Conservation (phyloP, 2,113 vertebrate genomes). For the Noctilio leporinus region DNA sequence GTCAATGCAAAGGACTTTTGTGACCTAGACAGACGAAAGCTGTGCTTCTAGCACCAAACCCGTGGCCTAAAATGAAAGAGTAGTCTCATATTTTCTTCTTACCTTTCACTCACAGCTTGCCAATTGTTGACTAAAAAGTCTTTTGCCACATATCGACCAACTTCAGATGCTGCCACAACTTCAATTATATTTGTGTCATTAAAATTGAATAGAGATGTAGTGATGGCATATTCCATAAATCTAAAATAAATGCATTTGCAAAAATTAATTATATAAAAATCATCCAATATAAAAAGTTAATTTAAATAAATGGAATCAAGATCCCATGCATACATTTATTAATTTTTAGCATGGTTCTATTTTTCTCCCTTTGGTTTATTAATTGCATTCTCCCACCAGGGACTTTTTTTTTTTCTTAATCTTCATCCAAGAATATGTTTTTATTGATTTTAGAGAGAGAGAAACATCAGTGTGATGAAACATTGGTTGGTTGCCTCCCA, state of each 20-base stretch:
- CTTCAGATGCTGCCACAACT: slow-evolving; percentile 65
- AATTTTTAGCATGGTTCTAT: neutral
- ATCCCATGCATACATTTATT: neutral
- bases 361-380: neutral
- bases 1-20: neutral
- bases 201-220: slow-evolving; percentile 6
- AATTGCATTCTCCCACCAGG: neutral
- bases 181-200: slow-evolving; percentile 54
- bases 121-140: slow-evolving; percentile 80
- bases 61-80: neutral
- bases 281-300: neutral
- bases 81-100: neutral
- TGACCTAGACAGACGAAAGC: neutral
- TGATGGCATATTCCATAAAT: slow-evolving; percentile 76
- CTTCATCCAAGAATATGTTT: no score
- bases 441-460: no score
- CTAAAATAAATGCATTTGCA: slow-evolving; percentile 69
- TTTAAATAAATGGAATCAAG: neutral
- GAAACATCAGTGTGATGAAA: no score
- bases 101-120: slow-evolving; percentile 75
- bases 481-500: no score
- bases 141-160: slow-evolving; percentile 76
- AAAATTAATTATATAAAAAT: neutral
- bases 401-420: neutral
- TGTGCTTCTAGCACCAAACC: neutral